phyloP scores from a whole-genome alignment of 2,888 invertebrate species.

The Carabus problematicus region DNA sequence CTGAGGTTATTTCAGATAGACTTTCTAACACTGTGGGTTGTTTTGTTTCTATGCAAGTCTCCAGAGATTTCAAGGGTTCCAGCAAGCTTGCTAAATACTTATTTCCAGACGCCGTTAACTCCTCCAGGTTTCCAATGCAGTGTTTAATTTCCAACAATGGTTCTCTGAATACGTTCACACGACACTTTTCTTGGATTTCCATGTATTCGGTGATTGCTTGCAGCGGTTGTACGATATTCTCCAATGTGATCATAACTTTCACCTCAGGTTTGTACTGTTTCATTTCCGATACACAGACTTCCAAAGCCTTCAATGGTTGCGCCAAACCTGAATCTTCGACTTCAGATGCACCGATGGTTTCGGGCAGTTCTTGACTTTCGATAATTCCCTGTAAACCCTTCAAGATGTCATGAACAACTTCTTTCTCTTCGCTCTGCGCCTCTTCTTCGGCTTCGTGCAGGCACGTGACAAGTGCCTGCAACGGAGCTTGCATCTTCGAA shows the following conservation, averaged over 20 bases:
- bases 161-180: constrained; percentile 14
- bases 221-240: constrained; percentile 30
- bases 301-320: constrained; percentile 27
- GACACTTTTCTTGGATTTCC: constrained; percentile 33
- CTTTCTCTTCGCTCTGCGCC: constrained; percentile 25
- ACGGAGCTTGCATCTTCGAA: constrained; percentile 31
- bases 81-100: constrained; percentile 18
- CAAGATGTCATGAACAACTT: constrained; percentile 30
- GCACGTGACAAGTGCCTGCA: constrained; percentile 30
- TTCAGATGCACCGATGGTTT: not conserved
- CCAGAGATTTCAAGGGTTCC: constrained; percentile 23
- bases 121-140: constrained; percentile 28
- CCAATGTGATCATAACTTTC: constrained; percentile 23
- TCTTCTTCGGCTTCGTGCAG: constrained; percentile 29
- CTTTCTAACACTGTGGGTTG: constrained; percentile 17
- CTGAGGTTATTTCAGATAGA: constrained; percentile 8
- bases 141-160: constrained; percentile 26
- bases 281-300: constrained; percentile 34
- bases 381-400: constrained; percentile 34
- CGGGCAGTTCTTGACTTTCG: constrained; percentile 17
- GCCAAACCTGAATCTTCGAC: constrained; percentile 12
- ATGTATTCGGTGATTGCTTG: constrained; percentile 33
- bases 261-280: constrained; percentile 29
- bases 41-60: constrained; percentile 20
- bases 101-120: constrained; percentile 19